Percentiles rank a stretch among this genome's conserved stretches.
phyloP scores from a whole-genome alignment of 2,888 invertebrate genomes.

The Drosophila testacea region DNA sequence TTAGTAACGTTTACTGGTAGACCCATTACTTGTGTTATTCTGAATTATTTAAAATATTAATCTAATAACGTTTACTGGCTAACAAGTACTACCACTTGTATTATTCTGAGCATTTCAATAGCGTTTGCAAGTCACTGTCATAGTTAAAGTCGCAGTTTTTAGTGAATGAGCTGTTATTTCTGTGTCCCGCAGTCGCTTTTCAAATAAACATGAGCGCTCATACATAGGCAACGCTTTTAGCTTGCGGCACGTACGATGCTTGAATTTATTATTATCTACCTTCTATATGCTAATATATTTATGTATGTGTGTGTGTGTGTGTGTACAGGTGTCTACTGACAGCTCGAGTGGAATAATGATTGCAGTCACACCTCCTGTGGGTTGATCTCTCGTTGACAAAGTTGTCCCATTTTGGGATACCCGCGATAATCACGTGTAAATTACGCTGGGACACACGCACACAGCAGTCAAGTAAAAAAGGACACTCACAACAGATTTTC shows the following conservation, averaged over 20 bases:
- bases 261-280: constrained; percentile 70
- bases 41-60: background rate
- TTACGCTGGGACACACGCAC: constrained; percentile 37
- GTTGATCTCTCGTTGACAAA: constrained; percentile 45
- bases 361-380: constrained; percentile 24
- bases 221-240: constrained; percentile 61
- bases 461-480: background rate
- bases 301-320: constrained; percentile 11
- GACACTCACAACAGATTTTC: constrained; percentile 12
- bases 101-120: background rate
- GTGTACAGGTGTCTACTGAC: constrained; percentile 14
- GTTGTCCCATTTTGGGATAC: constrained; percentile 54
- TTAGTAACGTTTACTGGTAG: too few relatives aligned
- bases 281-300: constrained; percentile 47
- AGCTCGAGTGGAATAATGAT: constrained; percentile 59
- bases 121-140: constrained; percentile 12
- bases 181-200: constrained; percentile 14
- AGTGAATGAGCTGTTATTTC: background rate
- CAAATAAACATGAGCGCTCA: constrained; percentile 60
- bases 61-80: too few relatives aligned
- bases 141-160: constrained; percentile 4
- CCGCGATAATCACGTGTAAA: constrained; percentile 72
- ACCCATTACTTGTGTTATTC: background rate
- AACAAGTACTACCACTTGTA: too few relatives aligned
- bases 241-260: constrained; percentile 62